Base-by-base conservation (phyloP, 2,888 invertebrate genomes). In the Caenorhabditis sinica region DNA sequence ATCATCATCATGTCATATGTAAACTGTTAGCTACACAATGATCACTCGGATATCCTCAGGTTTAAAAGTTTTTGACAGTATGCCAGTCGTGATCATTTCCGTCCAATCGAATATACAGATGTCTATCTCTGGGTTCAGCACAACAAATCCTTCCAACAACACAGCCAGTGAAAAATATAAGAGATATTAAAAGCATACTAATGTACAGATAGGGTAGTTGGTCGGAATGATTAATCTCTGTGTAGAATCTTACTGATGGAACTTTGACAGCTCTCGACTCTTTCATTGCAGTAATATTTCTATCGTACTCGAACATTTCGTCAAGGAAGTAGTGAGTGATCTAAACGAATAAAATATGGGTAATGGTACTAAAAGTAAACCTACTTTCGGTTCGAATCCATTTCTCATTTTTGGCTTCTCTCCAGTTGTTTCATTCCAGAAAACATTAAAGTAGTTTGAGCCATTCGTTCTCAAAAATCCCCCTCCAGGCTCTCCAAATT, bases 401-500 rank as follows among this genome's bases (percentile, higher is more conserved):
- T 53, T 56, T 20, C 61, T 56, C 82, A 82, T 82, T 13, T 6
- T 11, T 8, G 82, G 74, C 9, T 28, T 68, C 25, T 53, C 43
- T 15, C 69, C 74, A 25, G 25, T 45, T 4, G 66, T 68, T n/a
- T 69, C 75, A 75, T 69, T 75, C 74, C 74, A 82, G 40, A 43
- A 40, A 0, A 82, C 43, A 51, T 74, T 63, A 20, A 43, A 75
- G 74, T 75, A 82, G 5, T 36, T 20, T 9, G 36, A 33, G 36
- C n/a, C 36, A 1, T 49, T 56, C 15, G 33, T 25, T 53, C 20
- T 17, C 9, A 45, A 45, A 25, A 73, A 73, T 36, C 60, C 73
- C 3, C 45, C 23, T 15, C 68, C 69, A 4, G 82, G 82, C 8
- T 82, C 69, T 36, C 88, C 89, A 0, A 13, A 77, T 43, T 87